Percentiles rank a stretch among this genome's conserved stretches.
Conservation (phyloP, 2,113 vertebrate species). For the Epinephelus lanceolatus region DNA sequence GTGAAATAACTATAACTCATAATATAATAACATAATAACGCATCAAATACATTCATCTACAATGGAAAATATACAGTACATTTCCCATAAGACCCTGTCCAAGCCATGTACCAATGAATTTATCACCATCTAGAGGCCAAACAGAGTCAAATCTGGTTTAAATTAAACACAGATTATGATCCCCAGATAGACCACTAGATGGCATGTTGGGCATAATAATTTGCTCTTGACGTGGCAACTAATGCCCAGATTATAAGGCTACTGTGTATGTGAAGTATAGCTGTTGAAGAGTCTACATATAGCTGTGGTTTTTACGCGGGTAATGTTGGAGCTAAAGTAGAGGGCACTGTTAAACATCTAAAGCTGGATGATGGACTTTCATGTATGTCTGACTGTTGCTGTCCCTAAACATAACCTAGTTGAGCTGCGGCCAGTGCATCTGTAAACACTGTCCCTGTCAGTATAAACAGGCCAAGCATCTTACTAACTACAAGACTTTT, state of each 20-base stretch:
- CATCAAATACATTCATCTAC: not conserved
- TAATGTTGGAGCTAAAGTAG: slow-evolving; percentile 20
- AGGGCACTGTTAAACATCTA: slow-evolving; percentile 12
- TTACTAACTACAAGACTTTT: not conserved
- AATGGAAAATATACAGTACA: not conserved
- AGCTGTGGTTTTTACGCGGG: slow-evolving; percentile 32
- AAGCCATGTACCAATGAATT: not conserved
- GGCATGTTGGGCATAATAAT: slow-evolving; percentile 32
- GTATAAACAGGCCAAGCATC: not conserved
- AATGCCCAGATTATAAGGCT: slow-evolving; percentile 19
- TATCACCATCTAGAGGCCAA: slow-evolving; percentile 38
- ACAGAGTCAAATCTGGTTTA: not conserved
- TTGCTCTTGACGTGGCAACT: slow-evolving; percentile 62
- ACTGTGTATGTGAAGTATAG: not conserved
- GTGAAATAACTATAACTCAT: no score
- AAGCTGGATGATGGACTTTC: not conserved
- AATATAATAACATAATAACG: no score
- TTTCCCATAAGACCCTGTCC: not conserved
- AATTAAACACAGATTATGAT: slow-evolving; percentile 1
- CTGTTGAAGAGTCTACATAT: not conserved
- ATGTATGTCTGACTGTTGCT: no score
- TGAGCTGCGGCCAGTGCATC: not conserved
- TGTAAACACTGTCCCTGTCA: not conserved
- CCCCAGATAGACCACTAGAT: slow-evolving; percentile 52
- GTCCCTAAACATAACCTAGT: not conserved